A percentile compares a stretch with the other conserved stretches of the same genome.
phyloP scores from a whole-genome alignment of 1,140 invertebrate species.

The Elysia chlorotica region DNA sequence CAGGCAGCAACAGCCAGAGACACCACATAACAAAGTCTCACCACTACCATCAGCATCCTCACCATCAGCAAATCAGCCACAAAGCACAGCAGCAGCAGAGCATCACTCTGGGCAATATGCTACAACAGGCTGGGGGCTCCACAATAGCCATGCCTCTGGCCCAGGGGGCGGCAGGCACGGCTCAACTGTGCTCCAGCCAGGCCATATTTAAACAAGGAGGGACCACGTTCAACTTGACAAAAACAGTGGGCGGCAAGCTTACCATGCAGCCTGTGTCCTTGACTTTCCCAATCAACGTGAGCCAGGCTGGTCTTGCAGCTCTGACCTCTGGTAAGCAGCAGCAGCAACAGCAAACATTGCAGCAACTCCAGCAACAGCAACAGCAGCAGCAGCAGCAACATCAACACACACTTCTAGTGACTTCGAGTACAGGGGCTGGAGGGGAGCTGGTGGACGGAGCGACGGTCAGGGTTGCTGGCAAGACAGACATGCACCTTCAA shows the following conservation, averaged over 20 bases:
- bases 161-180: neutral
- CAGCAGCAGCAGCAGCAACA: slow-evolving; percentile 20
- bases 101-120: neutral
- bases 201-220: slow-evolving; percentile 45
- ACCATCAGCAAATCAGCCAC: neutral
- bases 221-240: slow-evolving; percentile 33
- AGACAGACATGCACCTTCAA: slow-evolving; percentile 32
- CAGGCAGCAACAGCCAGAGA: neutral
- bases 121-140: neutral
- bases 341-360: slow-evolving; percentile 31
- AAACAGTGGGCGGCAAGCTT: slow-evolving; percentile 38
- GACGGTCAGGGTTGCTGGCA: slow-evolving; percentile 6
- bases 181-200: slow-evolving; percentile 32
- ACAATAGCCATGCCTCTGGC: neutral
- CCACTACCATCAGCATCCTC: neutral
- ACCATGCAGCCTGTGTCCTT: slow-evolving; percentile 46
- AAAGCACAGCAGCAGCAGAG: too few relatives aligned
- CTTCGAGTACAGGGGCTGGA: slow-evolving; percentile 26
- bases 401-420: slow-evolving; percentile 39
- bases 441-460: neutral
- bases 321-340: slow-evolving; percentile 17
- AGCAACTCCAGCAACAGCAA: slow-evolving; percentile 25
- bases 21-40: slow-evolving; percentile 1
- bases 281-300: slow-evolving; percentile 46
- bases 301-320: slow-evolving; percentile 30